phyloP scores from a whole-genome alignment of 2,113 vertebrate species.

The Hoplias malabaricus region DNA sequence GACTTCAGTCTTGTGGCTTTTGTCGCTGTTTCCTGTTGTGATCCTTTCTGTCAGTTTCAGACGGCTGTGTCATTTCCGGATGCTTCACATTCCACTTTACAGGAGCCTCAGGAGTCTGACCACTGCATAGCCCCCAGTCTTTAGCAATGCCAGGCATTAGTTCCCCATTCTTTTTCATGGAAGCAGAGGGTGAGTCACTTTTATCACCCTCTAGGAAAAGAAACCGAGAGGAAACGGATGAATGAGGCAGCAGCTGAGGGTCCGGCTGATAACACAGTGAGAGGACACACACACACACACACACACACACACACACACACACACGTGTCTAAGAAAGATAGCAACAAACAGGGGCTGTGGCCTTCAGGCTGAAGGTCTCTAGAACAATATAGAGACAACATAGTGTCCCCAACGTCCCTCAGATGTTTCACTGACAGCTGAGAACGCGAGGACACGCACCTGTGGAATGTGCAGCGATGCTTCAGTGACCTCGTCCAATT shows the following conservation, averaged over 20 bases:
- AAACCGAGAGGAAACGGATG: constrained; percentile 13
- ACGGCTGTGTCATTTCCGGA: not conserved
- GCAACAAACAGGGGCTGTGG: constrained; percentile 39
- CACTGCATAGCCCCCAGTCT: not conserved
- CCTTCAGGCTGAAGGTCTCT: constrained; percentile 21
- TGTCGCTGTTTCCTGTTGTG: not conserved
- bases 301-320: too few species aligned
- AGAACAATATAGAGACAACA: constrained; percentile 19
- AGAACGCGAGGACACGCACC: not conserved
- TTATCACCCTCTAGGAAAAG: constrained; percentile 27
- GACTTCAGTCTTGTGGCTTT: not conserved
- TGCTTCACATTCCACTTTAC: not conserved
- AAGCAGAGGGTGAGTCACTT: not conserved
- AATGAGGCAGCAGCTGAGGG: not conserved
- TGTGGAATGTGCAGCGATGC: not conserved
- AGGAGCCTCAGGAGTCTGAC: not conserved
- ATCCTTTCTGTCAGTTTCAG: not conserved
- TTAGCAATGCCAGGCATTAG: not conserved
- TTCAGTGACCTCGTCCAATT: not conserved
- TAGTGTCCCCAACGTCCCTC: constrained; percentile 1
- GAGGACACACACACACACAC: too few species aligned
- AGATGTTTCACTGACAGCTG: constrained; percentile 6
- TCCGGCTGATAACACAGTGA: constrained; percentile 4
- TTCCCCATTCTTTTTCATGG: not conserved
- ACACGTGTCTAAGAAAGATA: constrained; percentile 3